These are phyloP conservation scores for Platynereis dumerilii DNA, from an alignment of 2,888 invertebrate genomes.

Conservation along the genomic window DNA sequence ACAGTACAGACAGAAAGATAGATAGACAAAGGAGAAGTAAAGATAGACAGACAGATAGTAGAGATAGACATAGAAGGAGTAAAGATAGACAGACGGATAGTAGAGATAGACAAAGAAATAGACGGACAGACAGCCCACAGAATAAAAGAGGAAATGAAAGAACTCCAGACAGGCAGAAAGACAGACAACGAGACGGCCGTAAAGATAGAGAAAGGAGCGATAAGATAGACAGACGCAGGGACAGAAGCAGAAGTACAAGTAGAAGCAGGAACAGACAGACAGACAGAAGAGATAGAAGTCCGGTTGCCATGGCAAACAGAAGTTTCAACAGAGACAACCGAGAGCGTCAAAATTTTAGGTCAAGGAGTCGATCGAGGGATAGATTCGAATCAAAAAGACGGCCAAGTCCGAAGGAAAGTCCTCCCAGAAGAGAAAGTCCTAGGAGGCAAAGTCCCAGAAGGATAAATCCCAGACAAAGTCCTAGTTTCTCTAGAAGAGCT, in stretches of 20 bases:
- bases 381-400: constrained; percentile 2
- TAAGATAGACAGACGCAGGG: too few relatives aligned
- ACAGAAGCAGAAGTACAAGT: too few relatives aligned
- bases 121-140: too few relatives aligned
- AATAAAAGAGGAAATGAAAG: too few relatives aligned
- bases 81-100: constrained; percentile 10
- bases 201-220: too few relatives aligned
- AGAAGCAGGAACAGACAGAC: too few relatives aligned
- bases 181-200: too few relatives aligned
- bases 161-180: too few relatives aligned
- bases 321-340: neutral
- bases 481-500: constrained; percentile 30
- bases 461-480: too few relatives aligned
- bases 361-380: constrained; percentile 4
- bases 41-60: constrained; percentile 12
- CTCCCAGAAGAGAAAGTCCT: too few relatives aligned
- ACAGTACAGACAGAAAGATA: constrained; percentile 5
- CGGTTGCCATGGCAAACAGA: neutral
- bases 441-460: too few relatives aligned
- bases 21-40: neutral
- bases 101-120: constrained; percentile 10
- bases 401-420: neutral
- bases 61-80: constrained; percentile 7
- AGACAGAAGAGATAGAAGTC: too few relatives aligned
- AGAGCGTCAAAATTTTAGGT: neutral